Evolutionary conservation across 2,113 vertebrate genomes (phyloP).

Genomic region (Channa maculata): DNA sequence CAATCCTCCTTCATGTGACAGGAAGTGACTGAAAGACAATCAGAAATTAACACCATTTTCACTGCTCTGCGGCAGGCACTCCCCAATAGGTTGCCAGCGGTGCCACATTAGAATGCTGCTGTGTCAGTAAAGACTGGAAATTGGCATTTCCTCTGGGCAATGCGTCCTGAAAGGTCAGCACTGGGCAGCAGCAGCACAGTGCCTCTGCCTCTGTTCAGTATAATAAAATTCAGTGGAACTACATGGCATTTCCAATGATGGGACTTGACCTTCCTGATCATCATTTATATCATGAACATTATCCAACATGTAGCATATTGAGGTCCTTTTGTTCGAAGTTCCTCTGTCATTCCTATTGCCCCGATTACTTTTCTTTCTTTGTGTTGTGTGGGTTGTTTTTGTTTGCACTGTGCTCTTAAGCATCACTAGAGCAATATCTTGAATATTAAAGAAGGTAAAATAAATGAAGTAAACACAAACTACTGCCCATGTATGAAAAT

Average conservation of each 20-base stretch:
- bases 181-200: constrained; percentile 51
- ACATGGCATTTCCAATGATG: constrained; percentile 79
- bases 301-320: constrained; percentile 38
- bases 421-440: neutral
- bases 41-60: constrained; percentile 17
- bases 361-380: constrained; percentile 17
- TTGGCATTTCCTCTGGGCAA: constrained; percentile 80
- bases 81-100: constrained; percentile 51
- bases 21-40: constrained; percentile 30
- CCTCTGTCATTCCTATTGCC: constrained; percentile 30
- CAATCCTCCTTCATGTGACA: neutral
- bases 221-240: constrained; percentile 74
- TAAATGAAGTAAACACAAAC: neutral
- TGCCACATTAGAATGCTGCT: constrained; percentile 67
- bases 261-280: constrained; percentile 74
- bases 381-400: constrained; percentile 1
- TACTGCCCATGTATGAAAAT: too few species aligned
- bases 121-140: constrained; percentile 77
- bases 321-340: constrained; percentile 56
- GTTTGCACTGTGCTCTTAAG: constrained; percentile 4
- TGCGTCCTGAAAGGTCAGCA: constrained; percentile 80
- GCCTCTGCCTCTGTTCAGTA: constrained; percentile 48
- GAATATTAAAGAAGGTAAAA: constrained; percentile 14
- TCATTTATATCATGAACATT: constrained; percentile 71
- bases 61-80: neutral